A percentile compares a stretch with the other conserved stretches of the same genome.
Evolutionary conservation across 2,113 vertebrate species (phyloP).

Genomic region (Sceloporus tristichus): DNA sequence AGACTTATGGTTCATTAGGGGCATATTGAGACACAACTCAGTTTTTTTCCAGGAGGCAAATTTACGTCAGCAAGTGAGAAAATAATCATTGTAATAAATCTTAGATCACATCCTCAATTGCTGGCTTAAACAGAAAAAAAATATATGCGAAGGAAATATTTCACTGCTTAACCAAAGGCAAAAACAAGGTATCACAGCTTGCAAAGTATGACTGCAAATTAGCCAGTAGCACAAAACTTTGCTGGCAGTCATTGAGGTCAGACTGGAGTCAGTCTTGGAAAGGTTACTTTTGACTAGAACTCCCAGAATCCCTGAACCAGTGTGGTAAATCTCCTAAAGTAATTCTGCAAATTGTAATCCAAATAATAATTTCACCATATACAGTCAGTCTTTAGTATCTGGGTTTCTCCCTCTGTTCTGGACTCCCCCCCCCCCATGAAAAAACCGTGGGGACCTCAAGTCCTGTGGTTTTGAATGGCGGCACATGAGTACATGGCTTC

Average conservation of each 20-base stretch:
- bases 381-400: too few relatives aligned
- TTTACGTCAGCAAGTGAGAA: constrained; percentile 79
- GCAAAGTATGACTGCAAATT: background rate
- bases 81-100: constrained; percentile 77
- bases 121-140: constrained; percentile 40
- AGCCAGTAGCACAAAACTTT: background rate
- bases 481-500: too few relatives aligned
- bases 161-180: constrained; percentile 48
- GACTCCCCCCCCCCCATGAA: too few relatives aligned
- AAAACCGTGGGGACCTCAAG: too few relatives aligned
- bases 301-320: background rate
- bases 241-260: background rate
- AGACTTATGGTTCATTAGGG: constrained; percentile 76
- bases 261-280: background rate
- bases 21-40: constrained; percentile 78
- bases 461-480: too few relatives aligned
- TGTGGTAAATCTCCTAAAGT: too few relatives aligned
- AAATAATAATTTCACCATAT: too few relatives aligned
- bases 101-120: constrained; percentile 44
- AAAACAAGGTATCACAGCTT: background rate
- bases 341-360: too few relatives aligned
- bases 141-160: constrained; percentile 33
- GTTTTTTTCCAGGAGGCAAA: constrained; percentile 79
- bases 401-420: too few relatives aligned
- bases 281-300: background rate